Conservation (phyloP, 2,113 vertebrate genomes). For the Sinocyclocheilus anophthalmus region DNA sequence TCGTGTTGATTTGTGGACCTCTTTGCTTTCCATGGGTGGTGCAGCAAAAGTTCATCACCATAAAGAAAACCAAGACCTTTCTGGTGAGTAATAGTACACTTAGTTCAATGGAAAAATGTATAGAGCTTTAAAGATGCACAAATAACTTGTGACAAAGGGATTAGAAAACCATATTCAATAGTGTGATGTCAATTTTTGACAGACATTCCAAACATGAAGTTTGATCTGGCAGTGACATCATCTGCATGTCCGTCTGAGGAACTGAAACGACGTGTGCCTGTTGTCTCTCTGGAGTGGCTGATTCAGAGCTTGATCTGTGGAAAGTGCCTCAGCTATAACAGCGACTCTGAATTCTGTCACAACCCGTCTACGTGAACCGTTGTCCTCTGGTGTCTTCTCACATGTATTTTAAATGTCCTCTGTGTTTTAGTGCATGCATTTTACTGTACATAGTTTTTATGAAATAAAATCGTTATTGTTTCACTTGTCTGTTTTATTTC, state of each 20-base stretch:
- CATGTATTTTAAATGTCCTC: conserved; percentile 73
- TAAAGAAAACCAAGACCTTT: conserved; percentile 75
- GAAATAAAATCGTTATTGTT: conserved; percentile 86
- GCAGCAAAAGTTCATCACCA: conserved; percentile 84
- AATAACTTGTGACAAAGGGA: background rate
- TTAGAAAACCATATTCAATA: background rate
- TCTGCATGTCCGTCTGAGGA: conserved; percentile 79
- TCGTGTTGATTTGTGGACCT: conserved; percentile 87
- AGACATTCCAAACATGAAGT: conserved; percentile 86
- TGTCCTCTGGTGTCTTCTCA: background rate
- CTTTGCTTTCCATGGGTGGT: conserved; percentile 89
- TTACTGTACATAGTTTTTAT: conserved; percentile 94
- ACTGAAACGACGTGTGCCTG: conserved; percentile 82
- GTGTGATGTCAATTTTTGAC: conserved; percentile 23
- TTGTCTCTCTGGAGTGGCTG: conserved; percentile 93
- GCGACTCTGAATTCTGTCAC: conserved; percentile 85
- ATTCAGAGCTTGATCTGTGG: conserved; percentile 93
- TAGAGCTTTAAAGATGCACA: background rate
- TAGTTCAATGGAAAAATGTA: background rate
- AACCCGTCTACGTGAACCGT: conserved; percentile 63
- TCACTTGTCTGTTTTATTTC: conserved; percentile 77
- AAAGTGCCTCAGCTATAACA: conserved; percentile 80
- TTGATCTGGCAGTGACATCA: conserved; percentile 88
- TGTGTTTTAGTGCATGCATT: conserved; percentile 82
- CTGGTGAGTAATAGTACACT: conserved; percentile 74